These are phyloP conservation scores for Sprattus sprattus DNA, from an alignment of 2,113 vertebrate species.

Conservation along the genomic window DNA sequence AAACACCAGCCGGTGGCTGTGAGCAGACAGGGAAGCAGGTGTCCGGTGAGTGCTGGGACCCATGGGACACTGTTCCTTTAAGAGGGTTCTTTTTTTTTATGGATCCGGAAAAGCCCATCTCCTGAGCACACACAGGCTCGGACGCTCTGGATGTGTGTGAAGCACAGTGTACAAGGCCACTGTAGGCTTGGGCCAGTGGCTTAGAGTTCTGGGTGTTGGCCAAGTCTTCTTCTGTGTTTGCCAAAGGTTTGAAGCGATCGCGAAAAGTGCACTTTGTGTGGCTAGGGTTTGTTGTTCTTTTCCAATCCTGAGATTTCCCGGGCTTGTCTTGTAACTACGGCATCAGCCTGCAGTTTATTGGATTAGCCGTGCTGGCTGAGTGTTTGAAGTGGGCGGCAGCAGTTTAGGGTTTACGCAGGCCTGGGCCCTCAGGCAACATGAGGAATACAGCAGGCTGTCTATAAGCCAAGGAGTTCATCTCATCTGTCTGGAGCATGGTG, in stretches of 20 bases:
- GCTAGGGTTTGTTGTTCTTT: neutral
- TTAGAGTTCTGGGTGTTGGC: neutral
- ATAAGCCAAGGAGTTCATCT: neutral
- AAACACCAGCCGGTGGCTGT: neutral
- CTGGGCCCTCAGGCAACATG: neutral
- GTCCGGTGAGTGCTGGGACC: constrained; percentile 54
- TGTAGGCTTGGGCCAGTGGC: neutral
- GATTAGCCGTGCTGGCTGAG: neutral
- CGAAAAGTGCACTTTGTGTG: neutral
- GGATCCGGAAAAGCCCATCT: neutral
- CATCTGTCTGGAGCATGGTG: neutral
- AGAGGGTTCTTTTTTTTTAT: neutral
- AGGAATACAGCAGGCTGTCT: neutral
- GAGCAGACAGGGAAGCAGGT: constrained; percentile 46
- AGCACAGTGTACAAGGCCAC: neutral
- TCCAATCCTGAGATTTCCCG: neutral
- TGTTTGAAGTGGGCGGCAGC: neutral
- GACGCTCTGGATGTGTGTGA: neutral
- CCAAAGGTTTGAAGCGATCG: neutral
- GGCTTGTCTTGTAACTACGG: neutral
- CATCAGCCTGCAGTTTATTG: neutral
- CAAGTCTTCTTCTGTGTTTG: neutral
- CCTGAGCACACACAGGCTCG: neutral
- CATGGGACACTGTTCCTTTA: neutral
- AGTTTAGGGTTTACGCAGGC: neutral